These are phyloP conservation scores for Macaca mulatta DNA, from an alignment of 2,113 vertebrate species.

Conservation along the genomic window DNA sequence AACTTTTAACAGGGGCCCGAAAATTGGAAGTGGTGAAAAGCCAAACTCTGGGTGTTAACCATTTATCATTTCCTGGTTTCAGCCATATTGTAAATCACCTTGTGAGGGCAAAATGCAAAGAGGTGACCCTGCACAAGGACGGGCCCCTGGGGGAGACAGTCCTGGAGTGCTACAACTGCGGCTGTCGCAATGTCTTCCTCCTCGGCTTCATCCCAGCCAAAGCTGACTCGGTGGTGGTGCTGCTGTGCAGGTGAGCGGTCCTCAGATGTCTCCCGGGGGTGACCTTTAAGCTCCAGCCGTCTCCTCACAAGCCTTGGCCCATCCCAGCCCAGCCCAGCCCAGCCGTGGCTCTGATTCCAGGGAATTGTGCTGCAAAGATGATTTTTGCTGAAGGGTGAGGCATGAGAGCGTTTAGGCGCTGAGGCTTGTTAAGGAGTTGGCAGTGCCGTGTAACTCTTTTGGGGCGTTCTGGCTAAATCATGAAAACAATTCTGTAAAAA, in stretches of 20 bases:
- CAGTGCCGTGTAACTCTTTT: background rate
- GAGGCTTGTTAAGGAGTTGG: background rate
- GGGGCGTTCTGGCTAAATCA: background rate
- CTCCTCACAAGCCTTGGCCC: background rate
- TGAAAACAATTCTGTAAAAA: background rate
- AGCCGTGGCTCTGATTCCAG: background rate
- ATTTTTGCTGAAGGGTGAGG: background rate
- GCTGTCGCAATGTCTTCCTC: constrained; percentile 98
- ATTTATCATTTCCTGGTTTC: constrained; percentile 52
- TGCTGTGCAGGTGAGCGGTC: constrained; percentile 93
- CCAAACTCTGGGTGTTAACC: constrained; percentile 48
- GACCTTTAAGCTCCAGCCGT: background rate
- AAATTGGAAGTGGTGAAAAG: constrained; percentile 41
- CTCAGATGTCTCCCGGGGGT: background rate
- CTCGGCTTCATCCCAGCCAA: constrained; percentile 99
- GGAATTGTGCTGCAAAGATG: background rate
- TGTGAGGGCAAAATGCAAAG: constrained; percentile 98
- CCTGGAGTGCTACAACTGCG: constrained; percentile 98
- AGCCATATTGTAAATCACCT: constrained; percentile 99
- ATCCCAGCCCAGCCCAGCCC: no score
- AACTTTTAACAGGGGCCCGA: constrained; percentile 1
- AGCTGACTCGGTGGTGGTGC: constrained; percentile 97
- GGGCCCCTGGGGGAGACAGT: constrained; percentile 97
- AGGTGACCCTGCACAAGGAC: constrained; percentile 98
- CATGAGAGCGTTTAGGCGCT: background rate